These are phyloP conservation scores for Chymomyza amoena DNA, from an alignment of 2,888 invertebrate species.

Conservation along the genomic window DNA sequence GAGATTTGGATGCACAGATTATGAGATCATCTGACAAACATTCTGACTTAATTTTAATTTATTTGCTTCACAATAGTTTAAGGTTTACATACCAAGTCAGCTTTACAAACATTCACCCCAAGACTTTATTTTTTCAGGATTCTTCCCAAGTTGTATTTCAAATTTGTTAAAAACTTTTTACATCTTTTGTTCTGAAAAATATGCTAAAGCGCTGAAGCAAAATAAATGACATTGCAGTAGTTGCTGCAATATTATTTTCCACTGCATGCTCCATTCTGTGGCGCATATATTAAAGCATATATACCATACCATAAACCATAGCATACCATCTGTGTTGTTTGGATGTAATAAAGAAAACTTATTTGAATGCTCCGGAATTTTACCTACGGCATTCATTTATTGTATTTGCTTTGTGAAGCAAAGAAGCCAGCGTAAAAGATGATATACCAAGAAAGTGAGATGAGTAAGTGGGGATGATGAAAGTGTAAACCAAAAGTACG, in stretches of 20 bases:
- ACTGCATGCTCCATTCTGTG: too few species aligned
- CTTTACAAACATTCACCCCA: too few species aligned
- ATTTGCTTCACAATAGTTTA: too few species aligned
- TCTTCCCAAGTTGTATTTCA: not conserved
- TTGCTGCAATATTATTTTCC: too few species aligned
- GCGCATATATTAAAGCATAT: not conserved
- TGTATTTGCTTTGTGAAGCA: slow-evolving; percentile 44
- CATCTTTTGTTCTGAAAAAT: not conserved
- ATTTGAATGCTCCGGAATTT: slow-evolving; percentile 14
- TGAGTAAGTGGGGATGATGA: not conserved
- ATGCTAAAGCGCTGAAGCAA: slow-evolving; percentile 3
- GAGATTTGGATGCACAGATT: too few species aligned
- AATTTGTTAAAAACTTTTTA: not conserved
- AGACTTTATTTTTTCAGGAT: too few species aligned
- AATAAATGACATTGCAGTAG: not conserved
- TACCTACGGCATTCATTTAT: slow-evolving; percentile 24
- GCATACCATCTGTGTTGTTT: slow-evolving; percentile 3
- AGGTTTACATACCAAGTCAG: too few species aligned
- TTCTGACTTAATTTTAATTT: too few species aligned
- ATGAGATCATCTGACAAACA: too few species aligned
- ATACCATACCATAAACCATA: slow-evolving; percentile 24
- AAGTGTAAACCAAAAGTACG: slow-evolving; percentile 18
- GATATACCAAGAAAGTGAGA: not conserved
- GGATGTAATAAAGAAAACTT: slow-evolving; percentile 9
- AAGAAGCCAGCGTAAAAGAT: not conserved